Evolutionary conservation across 2,113 vertebrate genomes (phyloP).

Genomic region (Muscicapa adusta): DNA sequence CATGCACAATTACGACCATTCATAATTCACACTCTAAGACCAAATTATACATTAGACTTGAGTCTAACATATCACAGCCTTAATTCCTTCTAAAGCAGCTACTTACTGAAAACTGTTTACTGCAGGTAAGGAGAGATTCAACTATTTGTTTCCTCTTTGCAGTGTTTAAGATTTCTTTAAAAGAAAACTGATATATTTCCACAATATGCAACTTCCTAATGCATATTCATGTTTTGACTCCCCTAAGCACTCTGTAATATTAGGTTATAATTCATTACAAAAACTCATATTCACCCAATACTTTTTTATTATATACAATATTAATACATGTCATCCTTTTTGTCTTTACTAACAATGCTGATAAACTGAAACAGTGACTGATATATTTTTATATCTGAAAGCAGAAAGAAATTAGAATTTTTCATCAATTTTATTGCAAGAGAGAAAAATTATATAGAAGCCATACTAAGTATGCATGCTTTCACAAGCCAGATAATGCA

Average conservation of each 20-base stretch:
- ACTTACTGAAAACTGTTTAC: background rate
- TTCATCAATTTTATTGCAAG: conserved; percentile 11
- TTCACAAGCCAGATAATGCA: background rate
- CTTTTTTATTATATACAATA: conserved; percentile 30
- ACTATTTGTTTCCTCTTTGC: background rate
- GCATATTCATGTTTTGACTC: background rate
- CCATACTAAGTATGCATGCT: background rate
- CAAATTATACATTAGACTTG: background rate
- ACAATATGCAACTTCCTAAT: background rate
- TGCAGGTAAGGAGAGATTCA: background rate
- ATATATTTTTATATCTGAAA: conserved; percentile 41
- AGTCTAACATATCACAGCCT: background rate
- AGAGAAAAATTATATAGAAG: conserved; percentile 32
- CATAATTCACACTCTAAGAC: background rate
- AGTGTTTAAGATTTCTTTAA: background rate
- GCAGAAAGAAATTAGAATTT: conserved; percentile 42
- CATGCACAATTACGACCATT: fast-evolving
- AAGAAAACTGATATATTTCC: background rate
- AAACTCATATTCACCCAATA: conserved; percentile 28
- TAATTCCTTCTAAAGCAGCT: background rate
- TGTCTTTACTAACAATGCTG: conserved; percentile 59
- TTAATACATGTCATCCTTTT: conserved; percentile 58
- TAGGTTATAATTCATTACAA: conserved; percentile 1
- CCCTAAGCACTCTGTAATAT: background rate
- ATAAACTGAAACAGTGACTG: conserved; percentile 50